Evolutionary conservation across 2,113 vertebrate genomes (phyloP).

Genomic region (Hymenochirus boettgeri): DNA sequence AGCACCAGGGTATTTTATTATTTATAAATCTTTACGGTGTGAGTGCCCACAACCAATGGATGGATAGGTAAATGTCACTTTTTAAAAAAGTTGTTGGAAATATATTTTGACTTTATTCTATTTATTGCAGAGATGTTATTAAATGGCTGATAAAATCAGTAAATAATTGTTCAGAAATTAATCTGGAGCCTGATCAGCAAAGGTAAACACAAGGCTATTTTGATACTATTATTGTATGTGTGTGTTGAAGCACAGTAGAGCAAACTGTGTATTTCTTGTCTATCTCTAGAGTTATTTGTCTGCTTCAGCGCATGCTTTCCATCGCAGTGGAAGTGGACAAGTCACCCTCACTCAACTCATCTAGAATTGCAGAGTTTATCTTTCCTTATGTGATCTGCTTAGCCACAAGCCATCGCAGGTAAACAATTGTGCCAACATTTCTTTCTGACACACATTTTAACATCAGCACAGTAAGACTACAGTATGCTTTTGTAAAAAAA

Average conservation of each 20-base stretch:
- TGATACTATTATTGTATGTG: background rate
- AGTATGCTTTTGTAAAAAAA: too few relatives aligned
- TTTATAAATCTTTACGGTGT: too few relatives aligned
- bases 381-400: slow-evolving; percentile 70
- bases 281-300: slow-evolving; percentile 66
- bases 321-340: slow-evolving; percentile 85
- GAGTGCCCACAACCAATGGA: too few relatives aligned
- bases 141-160: slow-evolving; percentile 76
- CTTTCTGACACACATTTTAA: too few relatives aligned
- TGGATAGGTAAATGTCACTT: too few relatives aligned
- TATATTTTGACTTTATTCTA: background rate
- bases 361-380: slow-evolving; percentile 77
- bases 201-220: background rate
- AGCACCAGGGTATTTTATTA: too few relatives aligned
- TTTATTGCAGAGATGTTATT: slow-evolving; percentile 72
- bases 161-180: slow-evolving; percentile 8
- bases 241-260: background rate
- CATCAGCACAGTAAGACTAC: too few relatives aligned
- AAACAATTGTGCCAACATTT: slow-evolving; percentile 37
- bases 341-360: slow-evolving; percentile 75
- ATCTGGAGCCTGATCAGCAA: background rate
- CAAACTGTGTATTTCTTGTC: background rate
- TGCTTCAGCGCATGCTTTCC: slow-evolving; percentile 85
- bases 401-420: slow-evolving; percentile 77
- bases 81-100: too few relatives aligned